phyloP scores from a whole-genome alignment of 2,113 vertebrate species.

The Anguilla rostrata region DNA sequence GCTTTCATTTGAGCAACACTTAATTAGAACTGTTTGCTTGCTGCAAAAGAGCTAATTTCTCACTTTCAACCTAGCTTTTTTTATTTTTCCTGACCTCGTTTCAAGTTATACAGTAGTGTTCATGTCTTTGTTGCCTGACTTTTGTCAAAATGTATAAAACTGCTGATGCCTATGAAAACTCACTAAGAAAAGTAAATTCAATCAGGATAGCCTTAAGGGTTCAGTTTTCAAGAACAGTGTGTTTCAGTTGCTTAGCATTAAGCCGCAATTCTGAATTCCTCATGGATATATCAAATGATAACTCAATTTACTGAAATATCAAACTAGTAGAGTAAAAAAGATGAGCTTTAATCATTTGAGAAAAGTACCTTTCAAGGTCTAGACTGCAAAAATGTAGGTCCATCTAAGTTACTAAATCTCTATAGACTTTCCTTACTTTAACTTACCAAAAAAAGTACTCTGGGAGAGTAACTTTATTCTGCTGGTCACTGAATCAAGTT shows the following conservation, averaged over 20 bases:
- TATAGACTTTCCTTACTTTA: neutral
- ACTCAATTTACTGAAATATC: slow-evolving; percentile 29
- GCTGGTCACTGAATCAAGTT: neutral
- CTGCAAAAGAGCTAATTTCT: neutral
- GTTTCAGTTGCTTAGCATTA: slow-evolving; percentile 51
- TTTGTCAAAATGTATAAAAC: slow-evolving; percentile 20
- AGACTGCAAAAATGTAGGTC: neutral
- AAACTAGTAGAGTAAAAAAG: neutral
- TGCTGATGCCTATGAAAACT: slow-evolving; percentile 14
- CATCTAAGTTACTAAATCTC: neutral
- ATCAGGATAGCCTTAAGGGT: slow-evolving; percentile 55
- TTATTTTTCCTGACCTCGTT: neutral
- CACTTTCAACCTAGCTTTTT: neutral
- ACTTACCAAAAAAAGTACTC: neutral
- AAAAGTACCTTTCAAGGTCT: neutral
- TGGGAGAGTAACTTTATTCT: neutral
- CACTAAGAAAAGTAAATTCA: slow-evolving; percentile 57
- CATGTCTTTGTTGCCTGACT: slow-evolving; percentile 20
- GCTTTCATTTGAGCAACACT: no score
- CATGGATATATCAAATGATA: slow-evolving; percentile 41
- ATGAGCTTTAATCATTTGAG: neutral
- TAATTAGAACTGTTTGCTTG: neutral
- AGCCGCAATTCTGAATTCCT: slow-evolving; percentile 49
- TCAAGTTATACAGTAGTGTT: slow-evolving; percentile 34
- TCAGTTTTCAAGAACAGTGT: slow-evolving; percentile 53